phyloP scores from a whole-genome alignment of 1,140 invertebrate species.

The Euwallacea fornicatus region DNA sequence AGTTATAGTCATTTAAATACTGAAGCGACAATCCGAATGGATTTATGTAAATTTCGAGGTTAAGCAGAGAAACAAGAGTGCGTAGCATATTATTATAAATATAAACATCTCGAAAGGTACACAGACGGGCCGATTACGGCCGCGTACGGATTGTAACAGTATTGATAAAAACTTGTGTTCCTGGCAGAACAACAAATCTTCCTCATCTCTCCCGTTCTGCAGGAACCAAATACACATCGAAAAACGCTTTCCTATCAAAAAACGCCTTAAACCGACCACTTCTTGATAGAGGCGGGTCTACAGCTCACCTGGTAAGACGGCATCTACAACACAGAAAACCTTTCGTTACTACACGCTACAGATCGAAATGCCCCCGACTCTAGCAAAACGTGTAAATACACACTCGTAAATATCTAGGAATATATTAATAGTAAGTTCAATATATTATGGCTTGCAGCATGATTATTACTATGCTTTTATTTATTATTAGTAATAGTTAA shows the following conservation, averaged over 20 bases:
- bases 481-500: slow-evolving; percentile 45
- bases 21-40: slow-evolving; percentile 37
- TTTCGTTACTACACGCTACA: slow-evolving; percentile 12
- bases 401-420: slow-evolving; percentile 36
- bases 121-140: slow-evolving; percentile 22
- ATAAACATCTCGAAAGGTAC: slow-evolving; percentile 36
- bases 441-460: slow-evolving; percentile 23
- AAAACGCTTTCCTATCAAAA: slow-evolving; percentile 48
- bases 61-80: slow-evolving; percentile 53
- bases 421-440: slow-evolving; percentile 17
- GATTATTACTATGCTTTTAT: slow-evolving; percentile 33
- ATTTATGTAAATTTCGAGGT: slow-evolving; percentile 42
- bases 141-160: slow-evolving; percentile 34
- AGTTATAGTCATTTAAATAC: slow-evolving; percentile 39
- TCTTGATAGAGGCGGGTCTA: slow-evolving; percentile 46
- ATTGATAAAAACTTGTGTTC: slow-evolving; percentile 37
- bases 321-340: slow-evolving; percentile 42
- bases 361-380: slow-evolving; percentile 19
- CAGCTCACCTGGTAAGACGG: slow-evolving; percentile 19
- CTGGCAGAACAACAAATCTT: slow-evolving; percentile 31
- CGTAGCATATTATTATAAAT: slow-evolving; percentile 41
- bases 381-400: slow-evolving; percentile 27
- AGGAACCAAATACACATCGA: slow-evolving; percentile 44
- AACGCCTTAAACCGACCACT: slow-evolving; percentile 46
- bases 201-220: slow-evolving; percentile 29